phyloP scores from a whole-genome alignment of 2,797 vertebrate genomes.

The Dallia pectoralis region DNA sequence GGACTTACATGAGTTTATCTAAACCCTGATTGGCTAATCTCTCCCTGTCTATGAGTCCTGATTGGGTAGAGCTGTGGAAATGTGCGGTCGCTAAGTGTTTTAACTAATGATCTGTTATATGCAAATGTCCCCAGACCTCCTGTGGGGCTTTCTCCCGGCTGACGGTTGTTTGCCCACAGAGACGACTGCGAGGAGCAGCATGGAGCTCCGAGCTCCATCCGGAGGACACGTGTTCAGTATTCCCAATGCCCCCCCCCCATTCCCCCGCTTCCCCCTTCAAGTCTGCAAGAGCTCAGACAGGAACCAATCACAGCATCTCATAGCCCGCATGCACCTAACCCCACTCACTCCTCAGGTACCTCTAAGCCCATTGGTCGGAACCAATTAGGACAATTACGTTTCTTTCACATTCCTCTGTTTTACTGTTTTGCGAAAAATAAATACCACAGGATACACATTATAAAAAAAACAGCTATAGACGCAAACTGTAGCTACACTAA shows the following conservation, averaged over 20 bases:
- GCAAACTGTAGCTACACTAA: conserved; percentile 39
- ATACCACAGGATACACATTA: neutral
- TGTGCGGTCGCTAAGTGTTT: conserved; percentile 19
- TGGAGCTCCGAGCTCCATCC: conserved; percentile 38
- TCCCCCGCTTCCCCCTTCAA: conserved; percentile 29
- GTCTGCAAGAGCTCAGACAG: conserved; percentile 33
- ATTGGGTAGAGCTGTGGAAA: conserved; percentile 39
- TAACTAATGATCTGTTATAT: conserved; percentile 68
- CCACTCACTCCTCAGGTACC: conserved; percentile 46
- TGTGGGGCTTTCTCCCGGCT: conserved; percentile 58
- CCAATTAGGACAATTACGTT: conserved; percentile 8
- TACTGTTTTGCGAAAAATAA: conserved; percentile 33
- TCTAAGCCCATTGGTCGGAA: conserved; percentile 40
- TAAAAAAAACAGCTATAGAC: conserved; percentile 24
- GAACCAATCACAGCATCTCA: conserved; percentile 44
- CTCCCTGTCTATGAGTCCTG: conserved; percentile 42
- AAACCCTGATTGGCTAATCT: conserved; percentile 40
- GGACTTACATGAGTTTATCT: conserved; percentile 15
- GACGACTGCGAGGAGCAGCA: conserved; percentile 36
- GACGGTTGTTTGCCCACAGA: conserved; percentile 68
- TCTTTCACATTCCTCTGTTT: conserved; percentile 23
- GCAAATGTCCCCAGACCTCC: conserved; percentile 72
- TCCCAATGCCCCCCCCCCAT: conserved; percentile 58
- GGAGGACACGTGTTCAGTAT: conserved; percentile 29
- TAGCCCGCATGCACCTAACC: conserved; percentile 38